A percentile compares a stretch with the other conserved stretches of the same genome.
phyloP scores from a whole-genome alignment of 1,140 invertebrate species.

The Phymorhynchus buccinoides region DNA sequence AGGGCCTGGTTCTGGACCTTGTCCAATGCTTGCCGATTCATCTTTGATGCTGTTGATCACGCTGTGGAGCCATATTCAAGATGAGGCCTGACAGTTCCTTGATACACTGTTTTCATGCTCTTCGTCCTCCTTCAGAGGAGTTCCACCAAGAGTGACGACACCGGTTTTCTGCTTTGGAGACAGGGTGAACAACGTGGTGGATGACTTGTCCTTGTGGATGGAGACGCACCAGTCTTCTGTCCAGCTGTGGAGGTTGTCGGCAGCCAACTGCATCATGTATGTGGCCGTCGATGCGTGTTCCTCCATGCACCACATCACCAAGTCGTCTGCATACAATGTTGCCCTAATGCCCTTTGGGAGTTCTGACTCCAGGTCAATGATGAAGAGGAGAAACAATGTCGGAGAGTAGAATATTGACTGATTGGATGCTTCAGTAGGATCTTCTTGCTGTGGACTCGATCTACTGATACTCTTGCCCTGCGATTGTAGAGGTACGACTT shows the following conservation, averaged over 20 bases:
- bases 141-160: neutral
- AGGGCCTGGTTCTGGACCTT: conserved; percentile 46
- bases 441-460: conserved; percentile 30
- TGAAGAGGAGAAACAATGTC: conserved; percentile 40
- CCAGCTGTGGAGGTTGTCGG: neutral
- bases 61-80: conserved; percentile 43
- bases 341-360: conserved; percentile 20
- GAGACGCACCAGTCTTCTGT: neutral
- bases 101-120: conserved; percentile 29
- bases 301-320: conserved; percentile 17
- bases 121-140: neutral
- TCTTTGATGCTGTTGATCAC: conserved; percentile 36
- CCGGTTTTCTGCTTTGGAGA: neutral
- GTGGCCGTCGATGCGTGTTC: conserved; percentile 18
- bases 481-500: conserved; percentile 28
- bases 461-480: conserved; percentile 29
- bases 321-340: conserved; percentile 21
- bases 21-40: conserved; percentile 29
- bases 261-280: conserved; percentile 9
- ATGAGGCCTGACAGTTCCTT: conserved; percentile 35
- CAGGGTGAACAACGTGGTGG: neutral
- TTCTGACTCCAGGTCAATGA: neutral
- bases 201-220: conserved; percentile 23
- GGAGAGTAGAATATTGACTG: conserved; percentile 40
- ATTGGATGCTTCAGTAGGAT: conserved; percentile 32